These are phyloP conservation scores for Syrista parreyssii DNA, from an alignment of 2,888 invertebrate species.

Conservation along the genomic window DNA sequence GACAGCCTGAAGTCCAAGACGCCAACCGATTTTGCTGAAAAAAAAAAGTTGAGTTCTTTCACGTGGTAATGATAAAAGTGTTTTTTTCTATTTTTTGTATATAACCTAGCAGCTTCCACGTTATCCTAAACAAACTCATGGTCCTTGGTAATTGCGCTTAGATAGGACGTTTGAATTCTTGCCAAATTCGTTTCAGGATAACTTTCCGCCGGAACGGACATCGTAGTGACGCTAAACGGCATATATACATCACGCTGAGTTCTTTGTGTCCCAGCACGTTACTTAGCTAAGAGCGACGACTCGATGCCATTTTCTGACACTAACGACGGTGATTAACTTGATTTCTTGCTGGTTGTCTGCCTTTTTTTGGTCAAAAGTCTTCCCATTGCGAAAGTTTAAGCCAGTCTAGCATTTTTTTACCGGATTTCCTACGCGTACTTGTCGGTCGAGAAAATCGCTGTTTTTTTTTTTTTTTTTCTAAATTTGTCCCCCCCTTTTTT, in stretches of 20 bases:
- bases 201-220: background rate
- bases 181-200: background rate
- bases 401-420: background rate
- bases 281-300: conserved; percentile 6
- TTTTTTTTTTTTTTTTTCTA: background rate
- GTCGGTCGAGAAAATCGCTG: background rate
- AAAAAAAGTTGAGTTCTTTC: background rate
- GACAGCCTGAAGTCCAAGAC: conserved; percentile 84
- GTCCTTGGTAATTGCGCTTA: background rate
- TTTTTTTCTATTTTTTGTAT: too few relatives aligned
- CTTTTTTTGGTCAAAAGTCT: conserved; percentile 6
- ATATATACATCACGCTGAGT: background rate
- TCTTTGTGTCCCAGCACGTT: conserved; percentile 1
- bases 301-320: conserved; percentile 11
- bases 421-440: too few relatives aligned
- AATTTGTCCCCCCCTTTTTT: background rate
- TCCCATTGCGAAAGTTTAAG: background rate
- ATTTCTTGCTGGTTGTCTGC: conserved; percentile 13
- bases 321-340: conserved; percentile 20
- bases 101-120: too few relatives aligned
- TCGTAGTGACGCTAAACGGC: background rate
- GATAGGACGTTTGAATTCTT: conserved; percentile 1
- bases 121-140: too few relatives aligned
- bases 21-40: conserved; percentile 83
- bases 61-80: background rate